Evolutionary conservation across 1,140 invertebrate species (phyloP).

Genomic region (Brachionus rotundiformis): DNA sequence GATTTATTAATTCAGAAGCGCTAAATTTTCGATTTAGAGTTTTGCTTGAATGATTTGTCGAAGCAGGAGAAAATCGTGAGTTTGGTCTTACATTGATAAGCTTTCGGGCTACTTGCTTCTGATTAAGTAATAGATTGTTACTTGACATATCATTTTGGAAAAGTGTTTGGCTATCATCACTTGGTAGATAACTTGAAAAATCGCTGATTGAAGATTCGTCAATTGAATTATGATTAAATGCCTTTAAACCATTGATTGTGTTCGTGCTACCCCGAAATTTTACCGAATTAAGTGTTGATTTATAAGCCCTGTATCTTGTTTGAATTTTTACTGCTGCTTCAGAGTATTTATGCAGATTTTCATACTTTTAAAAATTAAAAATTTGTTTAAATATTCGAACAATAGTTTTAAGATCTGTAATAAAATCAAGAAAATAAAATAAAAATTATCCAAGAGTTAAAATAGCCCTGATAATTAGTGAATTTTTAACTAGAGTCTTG

Average conservation of each 20-base stretch:
- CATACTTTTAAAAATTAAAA: slow-evolving; percentile 42
- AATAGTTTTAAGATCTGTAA: no score
- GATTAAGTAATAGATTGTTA: background rate
- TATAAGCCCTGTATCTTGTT: slow-evolving; percentile 29
- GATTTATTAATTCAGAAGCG: background rate
- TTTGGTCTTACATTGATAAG: slow-evolving; percentile 14
- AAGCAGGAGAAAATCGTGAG: slow-evolving; percentile 21
- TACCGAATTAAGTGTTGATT: background rate
- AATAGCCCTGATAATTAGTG: no score
- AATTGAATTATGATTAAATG: slow-evolving; percentile 1
- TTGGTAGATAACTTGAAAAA: background rate
- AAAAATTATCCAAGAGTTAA: no score
- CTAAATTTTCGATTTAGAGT: slow-evolving; percentile 5
- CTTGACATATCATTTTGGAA: background rate
- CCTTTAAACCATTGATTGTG: background rate
- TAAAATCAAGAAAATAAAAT: no score
- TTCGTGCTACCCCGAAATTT: background rate
- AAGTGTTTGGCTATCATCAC: background rate
- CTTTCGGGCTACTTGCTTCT: slow-evolving; percentile 31
- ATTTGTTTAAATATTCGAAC: no score
- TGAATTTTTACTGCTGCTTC: slow-evolving; percentile 45
- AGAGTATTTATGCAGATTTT: slow-evolving; percentile 44
- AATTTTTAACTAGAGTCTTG: no score
- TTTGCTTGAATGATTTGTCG: background rate
- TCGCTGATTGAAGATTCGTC: slow-evolving; percentile 9